These are phyloP conservation scores for Artemisiospiza belli DNA, from an alignment of 2,113 vertebrate genomes.

Conservation along the genomic window DNA sequence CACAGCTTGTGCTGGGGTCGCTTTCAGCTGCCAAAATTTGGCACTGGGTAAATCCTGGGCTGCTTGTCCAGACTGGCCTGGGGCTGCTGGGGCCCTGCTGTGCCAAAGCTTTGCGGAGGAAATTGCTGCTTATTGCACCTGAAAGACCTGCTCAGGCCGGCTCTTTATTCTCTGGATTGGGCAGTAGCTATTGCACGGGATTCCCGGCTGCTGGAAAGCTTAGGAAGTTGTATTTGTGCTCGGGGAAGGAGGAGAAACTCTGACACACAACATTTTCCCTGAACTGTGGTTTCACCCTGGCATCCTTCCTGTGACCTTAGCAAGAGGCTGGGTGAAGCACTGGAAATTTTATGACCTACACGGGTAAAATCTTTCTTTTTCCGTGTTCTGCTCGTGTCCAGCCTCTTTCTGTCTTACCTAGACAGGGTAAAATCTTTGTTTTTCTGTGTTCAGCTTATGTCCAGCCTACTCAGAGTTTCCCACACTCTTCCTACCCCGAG, in stretches of 20 bases:
- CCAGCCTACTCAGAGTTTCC: neutral
- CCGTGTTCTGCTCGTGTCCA: too few relatives aligned
- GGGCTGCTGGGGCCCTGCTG: neutral
- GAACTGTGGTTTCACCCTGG: neutral
- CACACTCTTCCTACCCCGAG: neutral
- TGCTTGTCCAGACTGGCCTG: neutral
- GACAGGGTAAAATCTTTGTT: neutral
- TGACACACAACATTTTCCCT: rapidly evolving
- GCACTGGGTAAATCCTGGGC: rapidly evolving
- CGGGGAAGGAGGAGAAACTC: neutral
- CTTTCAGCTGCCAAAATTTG: neutral
- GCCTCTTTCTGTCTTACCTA: neutral
- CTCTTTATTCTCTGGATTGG: neutral
- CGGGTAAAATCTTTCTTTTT: neutral
- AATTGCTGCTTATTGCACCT: neutral
- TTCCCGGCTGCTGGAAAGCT: neutral
- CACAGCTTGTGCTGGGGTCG: neutral
- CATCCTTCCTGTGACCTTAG: neutral
- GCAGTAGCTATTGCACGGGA: neutral
- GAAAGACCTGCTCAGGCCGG: neutral
- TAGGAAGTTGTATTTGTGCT: neutral
- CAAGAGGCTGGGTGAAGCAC: rapidly evolving
- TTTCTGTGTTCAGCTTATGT: rapidly evolving
- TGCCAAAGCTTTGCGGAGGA: neutral
- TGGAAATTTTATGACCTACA: neutral